phyloP scores from a whole-genome alignment of 2,888 invertebrate species.

The Eupithecia tripunctaria region DNA sequence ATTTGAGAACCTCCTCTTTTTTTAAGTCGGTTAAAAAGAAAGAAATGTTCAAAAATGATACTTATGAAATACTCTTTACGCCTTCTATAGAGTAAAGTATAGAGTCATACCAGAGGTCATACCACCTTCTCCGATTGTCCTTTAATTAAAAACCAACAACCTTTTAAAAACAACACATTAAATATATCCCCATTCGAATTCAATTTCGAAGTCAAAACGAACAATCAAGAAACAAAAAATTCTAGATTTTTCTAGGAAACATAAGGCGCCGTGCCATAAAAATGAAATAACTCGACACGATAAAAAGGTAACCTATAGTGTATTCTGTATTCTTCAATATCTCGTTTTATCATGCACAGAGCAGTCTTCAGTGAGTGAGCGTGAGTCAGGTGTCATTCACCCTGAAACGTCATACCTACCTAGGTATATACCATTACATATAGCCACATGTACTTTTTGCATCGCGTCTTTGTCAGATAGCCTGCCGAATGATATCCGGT shows the following conservation, averaged over 20 bases:
- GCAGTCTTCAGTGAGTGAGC: slow-evolving; percentile 65
- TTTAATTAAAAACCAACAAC: not conserved
- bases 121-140: not conserved
- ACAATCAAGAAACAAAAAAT: not conserved
- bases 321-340: slow-evolving; percentile 42
- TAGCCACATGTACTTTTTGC: slow-evolving; percentile 33
- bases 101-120: not conserved
- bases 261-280: not conserved
- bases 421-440: slow-evolving; percentile 1
- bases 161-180: not conserved
- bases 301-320: slow-evolving; percentile 3
- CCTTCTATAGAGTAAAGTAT: not conserved
- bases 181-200: not conserved
- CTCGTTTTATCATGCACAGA: slow-evolving; percentile 58
- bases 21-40: no score
- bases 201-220: not conserved
- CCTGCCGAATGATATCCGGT: slow-evolving; percentile 14
- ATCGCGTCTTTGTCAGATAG: slow-evolving; percentile 27
- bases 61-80: no score
- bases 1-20: no score
- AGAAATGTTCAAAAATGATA: no score
- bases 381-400: slow-evolving; percentile 81
- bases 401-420: slow-evolving; percentile 69
- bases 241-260: slow-evolving; percentile 6
- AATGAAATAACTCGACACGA: slow-evolving; percentile 8